A percentile compares a stretch with the other conserved stretches of the same genome.
These are phyloP conservation scores for Intellagama lesueurii DNA, from an alignment of 2,797 vertebrate species.

Conservation along the genomic window DNA sequence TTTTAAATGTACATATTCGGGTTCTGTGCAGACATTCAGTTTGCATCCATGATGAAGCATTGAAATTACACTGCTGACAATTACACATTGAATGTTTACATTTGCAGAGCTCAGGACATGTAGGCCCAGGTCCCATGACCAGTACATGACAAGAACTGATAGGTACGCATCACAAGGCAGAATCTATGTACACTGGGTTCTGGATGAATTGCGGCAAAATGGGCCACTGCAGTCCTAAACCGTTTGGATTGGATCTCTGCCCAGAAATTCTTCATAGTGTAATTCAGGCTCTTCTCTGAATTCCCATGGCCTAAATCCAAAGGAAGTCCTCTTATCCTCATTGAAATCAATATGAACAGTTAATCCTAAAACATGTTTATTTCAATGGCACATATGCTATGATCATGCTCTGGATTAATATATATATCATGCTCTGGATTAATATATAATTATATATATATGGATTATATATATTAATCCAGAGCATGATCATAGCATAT, in stretches of 20 bases:
- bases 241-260: conserved; percentile 42
- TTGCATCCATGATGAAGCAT: neutral
- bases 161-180: too few relatives aligned
- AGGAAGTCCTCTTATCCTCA: neutral
- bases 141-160: neutral
- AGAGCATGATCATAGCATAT: too few relatives aligned
- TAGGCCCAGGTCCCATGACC: neutral
- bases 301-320: neutral
- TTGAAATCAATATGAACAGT: neutral
- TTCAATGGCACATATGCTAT: neutral
- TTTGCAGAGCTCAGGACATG: neutral
- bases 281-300: conserved; percentile 39
- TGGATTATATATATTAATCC: too few relatives aligned
- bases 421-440: too few relatives aligned
- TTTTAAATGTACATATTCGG: conserved; percentile 44
- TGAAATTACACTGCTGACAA: neutral
- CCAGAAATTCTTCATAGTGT: conserved; percentile 27
- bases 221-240: neutral
- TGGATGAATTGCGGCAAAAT: neutral
- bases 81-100: neutral
- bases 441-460: too few relatives aligned
- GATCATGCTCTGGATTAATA: neutral
- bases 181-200: too few relatives aligned
- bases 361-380: neutral
- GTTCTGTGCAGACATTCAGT: neutral